Base-by-base conservation (phyloP, 1,140 invertebrate species). In the Eueides isabella region DNA sequence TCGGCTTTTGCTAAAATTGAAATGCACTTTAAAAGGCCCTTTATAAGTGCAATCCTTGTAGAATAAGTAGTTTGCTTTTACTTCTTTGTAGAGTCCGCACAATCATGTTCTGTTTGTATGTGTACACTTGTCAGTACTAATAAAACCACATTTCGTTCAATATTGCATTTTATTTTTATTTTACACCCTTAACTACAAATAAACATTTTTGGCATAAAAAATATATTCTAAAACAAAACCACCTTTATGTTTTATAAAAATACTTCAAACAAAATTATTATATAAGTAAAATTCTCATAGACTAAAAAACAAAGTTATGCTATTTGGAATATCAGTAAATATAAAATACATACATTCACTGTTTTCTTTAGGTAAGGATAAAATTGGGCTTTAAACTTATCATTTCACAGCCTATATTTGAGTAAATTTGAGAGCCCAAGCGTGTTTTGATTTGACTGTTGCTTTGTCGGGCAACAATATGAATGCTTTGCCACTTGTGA, bases 351-450 rank as follows among this genome's bases (percentile, higher is more conserved):
- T 14, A 38, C 4, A 14, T 16, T 38, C 14, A 16, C 35, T 38
- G 14, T 38, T 16, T 5, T 5, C 35, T 16, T 38, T 38, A 5
- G 35, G 14, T 38, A 38, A 38, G 14, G 14, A 16, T 38, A 16
- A 16, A 38, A 38, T 16, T 16, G 14, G 14, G 16, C 0, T 38
- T 5, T 38, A 1, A 26, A 23, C 5, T 12, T 26, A 48, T 48
- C 0, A 48, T 7, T 31, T 30, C 16, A 30, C 4, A 63, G 14
- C 38, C 72, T 78, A 81, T 70, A 78, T 81, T 16, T 75, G 76
- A 16, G 74, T 77, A 68, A 88, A 81, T 55, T 85, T 86, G 16
- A 88, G 61, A 5, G 80, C 66, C 86, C 86, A 88, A 3, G 85
- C 86, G 28, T 84, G 38, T 5, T 73, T 62, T 0, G 85, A 86